Conservation (phyloP, 2,797 vertebrate genomes). For the Pangasius larnaudii region DNA sequence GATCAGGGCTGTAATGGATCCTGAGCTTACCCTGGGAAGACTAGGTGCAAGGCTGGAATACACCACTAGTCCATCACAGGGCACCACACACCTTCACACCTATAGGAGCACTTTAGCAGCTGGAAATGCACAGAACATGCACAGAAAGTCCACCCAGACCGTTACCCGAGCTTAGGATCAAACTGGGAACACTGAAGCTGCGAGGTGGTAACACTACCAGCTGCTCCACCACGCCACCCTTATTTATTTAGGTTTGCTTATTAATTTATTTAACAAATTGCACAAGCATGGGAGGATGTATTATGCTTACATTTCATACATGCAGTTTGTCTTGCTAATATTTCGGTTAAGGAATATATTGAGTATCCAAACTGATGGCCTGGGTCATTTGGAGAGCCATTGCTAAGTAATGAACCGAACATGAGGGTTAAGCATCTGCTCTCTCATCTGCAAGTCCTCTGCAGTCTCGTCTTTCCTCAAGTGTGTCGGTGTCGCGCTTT, state of each 20-base stretch:
- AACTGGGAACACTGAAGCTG: neutral
- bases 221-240: neutral
- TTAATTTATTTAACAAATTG: too few relatives aligned
- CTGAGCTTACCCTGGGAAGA: neutral
- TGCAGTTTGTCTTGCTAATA: too few relatives aligned
- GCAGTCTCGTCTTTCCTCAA: neutral
- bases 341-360: too few relatives aligned
- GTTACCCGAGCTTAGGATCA: neutral
- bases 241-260: neutral
- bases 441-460: neutral
- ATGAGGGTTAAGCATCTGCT: neutral
- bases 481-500: neutral
- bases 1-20: neutral
- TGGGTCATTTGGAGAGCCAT: neutral
- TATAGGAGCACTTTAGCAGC: neutral
- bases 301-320: neutral
- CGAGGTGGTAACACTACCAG: fast-evolving
- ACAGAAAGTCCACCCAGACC: neutral
- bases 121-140: neutral
- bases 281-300: neutral
- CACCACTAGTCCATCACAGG: neutral
- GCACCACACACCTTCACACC: neutral
- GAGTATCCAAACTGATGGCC: neutral
- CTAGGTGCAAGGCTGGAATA: neutral
- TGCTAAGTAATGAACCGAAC: neutral